Evolutionary conservation across 2,113 vertebrate species (phyloP), one percentile per base, ranked within the genome.

Genomic region (Syngnathus scovelli): DNA sequence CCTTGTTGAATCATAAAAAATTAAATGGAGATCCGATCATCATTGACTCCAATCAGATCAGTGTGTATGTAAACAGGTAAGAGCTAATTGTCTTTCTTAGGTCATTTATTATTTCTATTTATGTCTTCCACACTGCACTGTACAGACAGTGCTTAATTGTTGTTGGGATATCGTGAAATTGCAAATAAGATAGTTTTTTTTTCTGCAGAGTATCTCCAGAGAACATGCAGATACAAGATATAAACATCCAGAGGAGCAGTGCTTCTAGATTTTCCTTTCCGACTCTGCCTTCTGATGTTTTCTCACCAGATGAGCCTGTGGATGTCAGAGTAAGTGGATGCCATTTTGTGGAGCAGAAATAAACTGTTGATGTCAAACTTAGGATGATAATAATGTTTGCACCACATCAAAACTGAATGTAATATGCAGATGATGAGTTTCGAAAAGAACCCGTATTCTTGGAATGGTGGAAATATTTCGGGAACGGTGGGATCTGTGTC

Each of bases 11-110:
- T 61, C 90, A 94, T 44, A 95, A 86, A 67, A 69, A 87, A 21
- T 84, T 91, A 0, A 71, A 93, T 46, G 81, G 82, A 43, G 90
- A 89, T 9, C 93, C 96, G 0, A 85, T 77, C 60, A 83, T 91
- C 2, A 83, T 97, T 54, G 87, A 69, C 13, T 79, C 92, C 59
- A 87, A 90, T 18, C 90, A 93, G 67, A 92, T 95, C 76, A 90
- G 91, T 0, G 83, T 97, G 70, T 98, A 95, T 36, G 92, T 93
- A 21, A 92, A 94, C 88, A 97, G 95, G 96, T 98, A 91, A 80
- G 79, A 58, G 1, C 68, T n/a, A 4, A 36, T 36, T 36, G 55
- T 66, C 6, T 38, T 62, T 41, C 9, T 7, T 41, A 1, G 39
- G 41, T 10, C 11, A 0, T 7, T 43, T 43, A 9, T 43, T 43